These are phyloP conservation scores for Equus quagga DNA, from an alignment of 2,113 vertebrate species.

Conservation along the genomic window DNA sequence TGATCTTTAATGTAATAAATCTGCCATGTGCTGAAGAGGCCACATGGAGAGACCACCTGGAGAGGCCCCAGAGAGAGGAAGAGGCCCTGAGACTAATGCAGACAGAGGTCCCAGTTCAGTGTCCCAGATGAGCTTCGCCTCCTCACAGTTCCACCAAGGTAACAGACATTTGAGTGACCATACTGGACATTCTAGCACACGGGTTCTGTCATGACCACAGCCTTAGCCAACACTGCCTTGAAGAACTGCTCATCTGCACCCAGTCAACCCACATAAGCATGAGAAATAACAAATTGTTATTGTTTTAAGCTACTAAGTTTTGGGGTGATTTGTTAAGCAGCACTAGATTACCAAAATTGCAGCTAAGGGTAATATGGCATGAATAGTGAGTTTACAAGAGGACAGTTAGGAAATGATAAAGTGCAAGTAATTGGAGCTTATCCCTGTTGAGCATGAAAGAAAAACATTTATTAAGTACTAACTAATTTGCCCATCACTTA, in stretches of 20 bases:
- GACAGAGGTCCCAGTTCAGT: background rate
- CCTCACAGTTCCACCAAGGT: background rate
- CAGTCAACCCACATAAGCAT: background rate
- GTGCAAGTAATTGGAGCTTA: conserved; percentile 25
- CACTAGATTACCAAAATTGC: conserved; percentile 14
- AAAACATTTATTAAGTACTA: conserved; percentile 54
- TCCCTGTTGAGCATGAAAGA: background rate
- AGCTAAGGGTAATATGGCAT: background rate
- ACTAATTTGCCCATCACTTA: conserved; percentile 50
- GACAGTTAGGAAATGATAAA: conserved; percentile 48
- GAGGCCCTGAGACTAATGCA: background rate
- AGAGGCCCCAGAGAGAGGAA: background rate
- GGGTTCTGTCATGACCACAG: background rate
- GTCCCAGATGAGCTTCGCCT: background rate
- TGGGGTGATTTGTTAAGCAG: background rate
- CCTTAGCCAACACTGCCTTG: background rate
- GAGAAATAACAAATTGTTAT: background rate
- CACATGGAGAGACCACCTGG: rapidly evolving
- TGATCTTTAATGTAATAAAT: background rate
- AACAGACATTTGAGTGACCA: background rate
- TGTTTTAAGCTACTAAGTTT: background rate
- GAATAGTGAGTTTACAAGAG: background rate
- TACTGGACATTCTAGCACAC: background rate
- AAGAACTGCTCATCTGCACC: background rate
- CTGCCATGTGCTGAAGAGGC: background rate